These are phyloP conservation scores for Whitmania pigra DNA, from an alignment of 1,140 invertebrate genomes.

Conservation along the genomic window DNA sequence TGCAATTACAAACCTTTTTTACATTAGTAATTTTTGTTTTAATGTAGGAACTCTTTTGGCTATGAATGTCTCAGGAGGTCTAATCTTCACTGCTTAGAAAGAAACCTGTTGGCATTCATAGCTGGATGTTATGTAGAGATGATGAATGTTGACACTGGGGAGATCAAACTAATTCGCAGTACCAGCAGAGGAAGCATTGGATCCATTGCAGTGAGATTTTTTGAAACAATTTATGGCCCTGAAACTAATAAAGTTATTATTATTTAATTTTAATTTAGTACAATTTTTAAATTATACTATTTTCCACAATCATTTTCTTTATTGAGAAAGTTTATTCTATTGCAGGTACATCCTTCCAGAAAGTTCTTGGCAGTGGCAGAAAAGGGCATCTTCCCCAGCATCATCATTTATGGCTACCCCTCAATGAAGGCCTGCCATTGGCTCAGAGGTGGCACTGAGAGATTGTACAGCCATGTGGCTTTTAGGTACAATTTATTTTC, in stretches of 20 bases:
- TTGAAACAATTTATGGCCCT: neutral
- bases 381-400: constrained; percentile 54
- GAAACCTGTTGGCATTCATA: constrained; percentile 58
- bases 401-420: constrained; percentile 71
- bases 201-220: constrained; percentile 55
- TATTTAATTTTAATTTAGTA: too few relatives aligned
- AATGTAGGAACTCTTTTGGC: constrained; percentile 59
- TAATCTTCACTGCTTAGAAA: constrained; percentile 62
- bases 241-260: neutral
- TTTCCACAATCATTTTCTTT: too few relatives aligned
- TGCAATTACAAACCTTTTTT: constrained; percentile 6
- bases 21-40: neutral
- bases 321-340: neutral
- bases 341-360: constrained; percentile 49
- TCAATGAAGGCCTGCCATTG: constrained; percentile 58
- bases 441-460: constrained; percentile 58
- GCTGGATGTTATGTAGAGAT: constrained; percentile 69
- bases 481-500: constrained; percentile 53
- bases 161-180: constrained; percentile 55
- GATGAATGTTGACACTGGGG: constrained; percentile 52
- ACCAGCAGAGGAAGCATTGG: constrained; percentile 64
- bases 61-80: constrained; percentile 67
- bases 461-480: constrained; percentile 57
- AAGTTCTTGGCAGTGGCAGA: constrained; percentile 66
- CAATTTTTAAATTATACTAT: too few relatives aligned